Base-by-base conservation (phyloP, 2,797 vertebrate species). In the Semotilus atromaculatus region DNA sequence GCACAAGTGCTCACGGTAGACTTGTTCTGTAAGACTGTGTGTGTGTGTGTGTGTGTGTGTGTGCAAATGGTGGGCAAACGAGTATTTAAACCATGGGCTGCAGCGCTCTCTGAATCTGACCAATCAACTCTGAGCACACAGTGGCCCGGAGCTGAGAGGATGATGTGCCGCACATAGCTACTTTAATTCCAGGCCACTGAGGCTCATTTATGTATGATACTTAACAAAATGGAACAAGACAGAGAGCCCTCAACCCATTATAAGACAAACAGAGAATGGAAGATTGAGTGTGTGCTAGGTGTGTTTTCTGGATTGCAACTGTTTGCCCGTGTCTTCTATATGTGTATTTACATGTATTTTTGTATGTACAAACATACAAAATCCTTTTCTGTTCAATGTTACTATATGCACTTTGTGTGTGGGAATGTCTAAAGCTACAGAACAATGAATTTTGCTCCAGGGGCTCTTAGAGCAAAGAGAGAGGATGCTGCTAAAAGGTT, bases 401-500 rank as follows among this genome's bases (percentile, higher is more conserved):
- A 55, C 19, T 64, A 40, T 23, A 16, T n/a, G 40, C 18, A 29
- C 26, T 19, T 21, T 67, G 76, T 36, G 13, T 48, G 11, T 2
- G 34, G 23, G 19, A 36, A 8, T 45, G 26, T 66, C 10, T 83
- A 83, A 85, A 88, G 26, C 51, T 73, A 72, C 16, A 75, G 58
- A 53, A 87, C 75, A 85, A 86, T 88, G 83, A 51, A 73, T 88
- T 85, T 81, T 13, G 60, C 86, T 87, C 80, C 80, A 86, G 85
- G 86, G 84, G 53, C 75, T 81, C 66, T 86, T 75, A 66, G 53
- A 51, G 76, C 43, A 83, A 45, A 81, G 70, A 81, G 36, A 71
- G 40, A 38, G 48, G 84, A 88, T 87, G 82, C 86, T 87, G 80
- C 53, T 93, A 88, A 93, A 94, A 94, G 91, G 92, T 92, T 93